A percentile compares a stretch with the other conserved stretches of the same genome.
Evolutionary conservation across 2,888 invertebrate genomes (phyloP).

Genomic region (Flabesymbios commensalis): DNA sequence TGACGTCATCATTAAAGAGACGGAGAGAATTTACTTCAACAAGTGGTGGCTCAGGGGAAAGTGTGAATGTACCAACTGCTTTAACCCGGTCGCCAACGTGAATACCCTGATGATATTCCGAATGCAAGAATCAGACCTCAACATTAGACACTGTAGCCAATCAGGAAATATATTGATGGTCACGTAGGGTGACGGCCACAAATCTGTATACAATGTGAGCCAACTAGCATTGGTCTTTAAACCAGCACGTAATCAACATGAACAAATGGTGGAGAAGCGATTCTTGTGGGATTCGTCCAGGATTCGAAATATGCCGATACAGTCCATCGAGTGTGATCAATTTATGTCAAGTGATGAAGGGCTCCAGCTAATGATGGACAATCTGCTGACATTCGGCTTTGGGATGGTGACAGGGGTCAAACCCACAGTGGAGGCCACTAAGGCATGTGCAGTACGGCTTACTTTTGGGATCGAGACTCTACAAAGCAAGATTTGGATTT

Average conservation of each 20-base stretch:
- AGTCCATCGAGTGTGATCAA: conserved; percentile 12
- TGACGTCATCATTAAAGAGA: no score
- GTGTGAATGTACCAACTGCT: conserved; percentile 70
- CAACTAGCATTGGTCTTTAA: conserved; percentile 33
- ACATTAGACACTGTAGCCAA: conserved; percentile 50
- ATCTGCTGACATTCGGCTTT: conserved; percentile 42
- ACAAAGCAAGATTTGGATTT: no score
- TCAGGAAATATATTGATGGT: conserved; percentile 61
- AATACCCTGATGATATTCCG: conserved; percentile 64
- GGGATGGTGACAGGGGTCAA: conserved; percentile 31
- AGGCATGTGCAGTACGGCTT: conserved; percentile 66
- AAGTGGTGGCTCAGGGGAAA: conserved; percentile 68
- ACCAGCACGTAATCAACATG: conserved; percentile 5
- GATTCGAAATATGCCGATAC: conserved; percentile 7
- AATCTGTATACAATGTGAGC: conserved; percentile 34
- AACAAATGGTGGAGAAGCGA: not conserved
- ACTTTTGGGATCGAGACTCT: no score
- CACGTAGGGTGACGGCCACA: conserved; percentile 62
- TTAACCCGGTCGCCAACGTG: conserved; percentile 68
- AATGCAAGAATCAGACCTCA: conserved; percentile 55
- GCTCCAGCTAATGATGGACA: conserved; percentile 32
- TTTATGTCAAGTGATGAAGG: conserved; percentile 36
- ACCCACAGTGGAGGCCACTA: conserved; percentile 63
- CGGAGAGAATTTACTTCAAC: no score
- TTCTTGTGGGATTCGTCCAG: conserved; percentile 4